Base-by-base conservation (phyloP, 2,888 invertebrate species). In the Pyrochroa serraticornis region DNA sequence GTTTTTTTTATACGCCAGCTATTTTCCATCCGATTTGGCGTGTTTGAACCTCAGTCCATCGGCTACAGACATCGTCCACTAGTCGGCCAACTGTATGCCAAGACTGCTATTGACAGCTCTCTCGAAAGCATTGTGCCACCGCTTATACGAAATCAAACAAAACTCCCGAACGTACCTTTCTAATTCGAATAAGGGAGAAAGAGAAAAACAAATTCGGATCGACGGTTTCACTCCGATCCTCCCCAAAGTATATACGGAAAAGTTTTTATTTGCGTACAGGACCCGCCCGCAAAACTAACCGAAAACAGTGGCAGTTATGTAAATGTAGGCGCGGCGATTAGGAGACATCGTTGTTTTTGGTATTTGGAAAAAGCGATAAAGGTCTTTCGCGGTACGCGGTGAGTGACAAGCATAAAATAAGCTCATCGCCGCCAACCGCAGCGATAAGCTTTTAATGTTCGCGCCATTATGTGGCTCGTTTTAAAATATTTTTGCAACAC, bases 1-100 rank as follows among this genome's bases (percentile, higher is more conserved):
- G 34, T 50, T 50, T 42, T n/a, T n/a, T 48, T 41, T 32, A 43
- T 33, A 12, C 34, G 51, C 9, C 43, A 8, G 45, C 55, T 46
- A 60, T 60, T 60, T 60, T 56, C 60, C 55, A 60, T 60, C 43
- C 50, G 54, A 50, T 59, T 59, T 49, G 55, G 46, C 43, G 46
- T 55, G 55, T 55, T 59, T 50, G 50, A 59, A 55, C 38, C 45
- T 5, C 22, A 22, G 51, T 50, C 50, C 59, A 59, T 59, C 51
- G 55, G 51, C 44, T 60, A 56, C 55, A 60, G 60, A 56, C 51
- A 41, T 50, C 42, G 55, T 50, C 55, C 59, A 58, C 51, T 51
- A 41, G 51, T 45, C 37, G 48, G 31, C 44, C 38, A 34, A 51
- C 58, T 53, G 41, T 47, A 37, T 39, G 10, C 44, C 31, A 39